Base-by-base conservation (phyloP, 2,797 vertebrate species). In the Fistularia tabacaria region DNA sequence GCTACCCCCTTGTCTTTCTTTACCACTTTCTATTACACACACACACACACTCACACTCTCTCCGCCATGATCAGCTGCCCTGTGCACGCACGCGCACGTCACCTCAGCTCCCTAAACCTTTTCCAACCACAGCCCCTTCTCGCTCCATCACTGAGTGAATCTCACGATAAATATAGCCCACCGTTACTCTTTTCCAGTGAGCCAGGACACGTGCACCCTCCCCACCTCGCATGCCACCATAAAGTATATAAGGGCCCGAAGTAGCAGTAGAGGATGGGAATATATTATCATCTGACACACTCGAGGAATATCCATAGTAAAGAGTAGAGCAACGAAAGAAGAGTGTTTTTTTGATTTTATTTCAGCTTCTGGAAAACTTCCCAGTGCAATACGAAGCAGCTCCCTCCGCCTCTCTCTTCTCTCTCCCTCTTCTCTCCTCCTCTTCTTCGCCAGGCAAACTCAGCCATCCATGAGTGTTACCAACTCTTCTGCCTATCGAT, bases 401-500 rank as follows among this genome's bases (percentile, higher is more conserved):
- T 73, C 72, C 67, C 71, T 66, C 65, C 73, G 7, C 79, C 77
- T 79, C 75, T 52, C 14, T 69, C 56, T 64, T 57, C 54, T 62
- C 56, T 48, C 46, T 69, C 49, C 65, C 65, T 69, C 55, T 57
- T 51, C 77, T 77, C 77, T 57, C 76, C 65, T 82, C 73, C 73
- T 64, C 54, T 83, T 73, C 54, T 69, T 78, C 42, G 52, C 40
- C 68, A 58, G 48, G 63, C 65, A 60, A 61, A 65, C 73, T 55
- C 64, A 49, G 76, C 69, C 74, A 87, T 84, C 90, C 86, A 88
- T 90, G 90, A 93, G 87, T 69, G 81, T 48, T 76, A 90, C 78
- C 78, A 88, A 93, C 71, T 92, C 91, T 12, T 89, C 92, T 80
- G 93, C 92, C 76, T 94, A 91, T 87, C 87, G 89, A 90, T 91